phyloP scores from a whole-genome alignment of 2,888 invertebrate genomes.

The Apantesis nais region DNA sequence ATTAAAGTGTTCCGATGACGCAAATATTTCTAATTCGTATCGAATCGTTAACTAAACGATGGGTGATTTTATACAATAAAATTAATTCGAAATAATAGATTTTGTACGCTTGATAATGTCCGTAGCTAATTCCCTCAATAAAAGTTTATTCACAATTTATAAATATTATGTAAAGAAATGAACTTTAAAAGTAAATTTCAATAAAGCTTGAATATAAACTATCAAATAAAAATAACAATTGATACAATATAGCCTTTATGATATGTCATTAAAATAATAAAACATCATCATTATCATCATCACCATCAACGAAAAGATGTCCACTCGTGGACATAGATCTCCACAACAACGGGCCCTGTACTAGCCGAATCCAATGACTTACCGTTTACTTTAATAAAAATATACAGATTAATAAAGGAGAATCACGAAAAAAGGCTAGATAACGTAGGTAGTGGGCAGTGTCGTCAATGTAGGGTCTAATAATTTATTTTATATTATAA shows the following conservation, averaged over 20 bases:
- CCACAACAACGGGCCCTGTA: too few species aligned
- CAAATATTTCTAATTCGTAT: slow-evolving; percentile 52
- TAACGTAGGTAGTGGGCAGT: too few species aligned
- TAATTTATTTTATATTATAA: too few species aligned
- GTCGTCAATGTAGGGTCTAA: too few species aligned
- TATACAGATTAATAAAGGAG: too few species aligned
- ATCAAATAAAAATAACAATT: background rate
- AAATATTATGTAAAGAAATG: slow-evolving; percentile 38
- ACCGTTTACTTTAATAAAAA: too few species aligned
- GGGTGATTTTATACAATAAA: slow-evolving; percentile 58
- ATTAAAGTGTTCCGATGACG: slow-evolving; percentile 44
- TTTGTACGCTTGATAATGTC: slow-evolving; percentile 48
- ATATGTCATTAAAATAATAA: background rate
- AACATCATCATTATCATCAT: too few species aligned
- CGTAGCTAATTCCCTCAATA: slow-evolving; percentile 48
- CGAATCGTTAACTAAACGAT: slow-evolving; percentile 63
- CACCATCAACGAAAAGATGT: too few species aligned
- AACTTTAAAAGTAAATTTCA: background rate
- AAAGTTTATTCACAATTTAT: slow-evolving; percentile 44
- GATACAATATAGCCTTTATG: background rate
- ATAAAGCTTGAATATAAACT: background rate
- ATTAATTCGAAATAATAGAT: slow-evolving; percentile 55
- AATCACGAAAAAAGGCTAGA: too few species aligned
- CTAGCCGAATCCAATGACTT: too few species aligned
- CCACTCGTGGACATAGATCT: too few species aligned